Evolutionary conservation across 1,140 invertebrate genomes (phyloP).

Genomic region (Cheumatopsyche charites): DNA sequence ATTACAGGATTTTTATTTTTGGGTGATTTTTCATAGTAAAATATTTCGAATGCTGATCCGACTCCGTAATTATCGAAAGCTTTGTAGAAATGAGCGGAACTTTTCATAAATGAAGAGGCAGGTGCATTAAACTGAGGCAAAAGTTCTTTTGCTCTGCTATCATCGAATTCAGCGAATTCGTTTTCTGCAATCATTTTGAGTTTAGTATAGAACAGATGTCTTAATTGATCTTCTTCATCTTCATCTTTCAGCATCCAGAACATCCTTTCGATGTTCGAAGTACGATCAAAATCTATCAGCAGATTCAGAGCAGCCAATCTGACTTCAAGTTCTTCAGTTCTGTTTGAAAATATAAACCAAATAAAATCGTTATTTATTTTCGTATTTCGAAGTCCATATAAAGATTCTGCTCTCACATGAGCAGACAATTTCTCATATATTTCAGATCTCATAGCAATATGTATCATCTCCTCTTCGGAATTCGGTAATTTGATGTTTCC

Average conservation of each 20-base stretch:
- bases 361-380: constrained; percentile 49
- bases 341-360: constrained; percentile 56
- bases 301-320: constrained; percentile 53
- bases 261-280: constrained; percentile 52
- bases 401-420: constrained; percentile 52
- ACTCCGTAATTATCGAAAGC: constrained; percentile 52
- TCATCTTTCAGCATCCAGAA: constrained; percentile 54
- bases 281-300: constrained; percentile 46
- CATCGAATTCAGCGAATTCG: constrained; percentile 53
- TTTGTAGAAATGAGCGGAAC: constrained; percentile 39
- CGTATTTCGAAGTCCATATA: constrained; percentile 50
- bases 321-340: constrained; percentile 50
- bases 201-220: constrained; percentile 57
- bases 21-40: constrained; percentile 30
- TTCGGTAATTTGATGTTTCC: constrained; percentile 48
- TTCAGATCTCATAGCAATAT: constrained; percentile 29
- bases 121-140: constrained; percentile 40
- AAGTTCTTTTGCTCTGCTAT: constrained; percentile 38
- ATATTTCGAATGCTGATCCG: constrained; percentile 46
- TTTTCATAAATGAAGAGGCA: constrained; percentile 15
- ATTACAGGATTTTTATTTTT: constrained; percentile 18
- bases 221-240: constrained; percentile 54
- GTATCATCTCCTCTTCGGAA: constrained; percentile 46
- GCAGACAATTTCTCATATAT: constrained; percentile 37
- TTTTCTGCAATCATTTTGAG: constrained; percentile 53